Percentiles rank a stretch among this genome's conserved stretches.
Conservation (phyloP, 2,113 vertebrate species). For the Brevimyrus niger region DNA sequence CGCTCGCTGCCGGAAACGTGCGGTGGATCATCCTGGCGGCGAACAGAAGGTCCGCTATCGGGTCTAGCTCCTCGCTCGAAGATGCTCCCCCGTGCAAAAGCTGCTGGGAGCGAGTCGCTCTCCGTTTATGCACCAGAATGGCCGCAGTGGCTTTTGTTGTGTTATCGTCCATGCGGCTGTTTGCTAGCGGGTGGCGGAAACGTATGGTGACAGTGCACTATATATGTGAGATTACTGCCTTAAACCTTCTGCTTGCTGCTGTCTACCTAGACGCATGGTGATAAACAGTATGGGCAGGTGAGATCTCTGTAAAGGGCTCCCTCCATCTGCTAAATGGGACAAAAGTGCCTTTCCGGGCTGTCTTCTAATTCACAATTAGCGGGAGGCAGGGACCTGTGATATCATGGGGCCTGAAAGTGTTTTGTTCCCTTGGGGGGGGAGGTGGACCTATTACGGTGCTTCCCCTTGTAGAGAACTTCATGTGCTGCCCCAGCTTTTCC, state of each 20-base stretch:
- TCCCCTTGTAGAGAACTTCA: neutral
- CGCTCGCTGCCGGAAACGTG: neutral
- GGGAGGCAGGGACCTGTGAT: neutral
- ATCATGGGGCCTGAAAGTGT: neutral
- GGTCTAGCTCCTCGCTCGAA: neutral
- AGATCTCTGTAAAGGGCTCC: neutral
- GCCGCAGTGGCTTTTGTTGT: neutral
- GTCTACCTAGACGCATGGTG: neutral
- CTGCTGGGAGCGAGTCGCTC: neutral
- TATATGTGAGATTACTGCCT: neutral
- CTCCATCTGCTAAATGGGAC: neutral
- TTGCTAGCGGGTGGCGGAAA: neutral
- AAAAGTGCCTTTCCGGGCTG: neutral
- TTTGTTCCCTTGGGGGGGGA: neutral
- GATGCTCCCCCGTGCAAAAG: neutral
- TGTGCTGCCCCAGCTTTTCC: neutral
- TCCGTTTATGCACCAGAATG: neutral
- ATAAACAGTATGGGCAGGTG: neutral
- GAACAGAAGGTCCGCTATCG: neutral
- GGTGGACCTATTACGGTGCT: neutral
- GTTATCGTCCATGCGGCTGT: neutral
- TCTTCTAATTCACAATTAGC: constrained; percentile 6
- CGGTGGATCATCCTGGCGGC: neutral
- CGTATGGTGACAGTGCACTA: neutral
- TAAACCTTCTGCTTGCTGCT: neutral